phyloP scores from a whole-genome alignment of 2,888 invertebrate genomes.

The Nephrotoma guestfalica region DNA sequence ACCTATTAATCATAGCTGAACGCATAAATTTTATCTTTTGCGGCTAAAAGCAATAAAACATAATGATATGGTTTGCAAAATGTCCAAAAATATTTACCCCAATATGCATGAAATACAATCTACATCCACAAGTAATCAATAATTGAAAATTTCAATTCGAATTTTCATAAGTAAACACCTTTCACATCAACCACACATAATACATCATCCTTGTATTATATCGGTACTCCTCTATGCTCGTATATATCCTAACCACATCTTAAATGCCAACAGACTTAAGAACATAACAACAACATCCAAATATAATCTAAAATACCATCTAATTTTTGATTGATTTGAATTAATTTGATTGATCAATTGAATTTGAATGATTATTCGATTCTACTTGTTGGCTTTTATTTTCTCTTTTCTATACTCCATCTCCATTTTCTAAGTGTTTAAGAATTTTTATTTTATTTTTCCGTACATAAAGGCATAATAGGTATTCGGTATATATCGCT shows the following conservation, averaged over 20 bases:
- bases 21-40: too few relatives aligned
- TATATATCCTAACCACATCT: not conserved
- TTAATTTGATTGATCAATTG: not conserved
- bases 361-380: not conserved
- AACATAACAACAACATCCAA: not conserved
- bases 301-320: not conserved
- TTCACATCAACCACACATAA: not conserved
- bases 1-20: too few relatives aligned
- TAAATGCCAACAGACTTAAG: not conserved
- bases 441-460: not conserved
- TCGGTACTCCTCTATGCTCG: too few relatives aligned
- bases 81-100: too few relatives aligned
- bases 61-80: too few relatives aligned
- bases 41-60: too few relatives aligned
- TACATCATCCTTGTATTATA: not conserved
- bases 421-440: not conserved
- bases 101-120: too few relatives aligned
- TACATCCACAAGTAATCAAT: not conserved
- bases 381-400: not conserved
- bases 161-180: not conserved
- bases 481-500: not conserved
- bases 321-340: not conserved
- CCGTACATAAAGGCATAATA: not conserved
- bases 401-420: not conserved
- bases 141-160: not conserved